Conservation (phyloP, 2,888 invertebrate species). For the Thymelicus acteon region DNA sequence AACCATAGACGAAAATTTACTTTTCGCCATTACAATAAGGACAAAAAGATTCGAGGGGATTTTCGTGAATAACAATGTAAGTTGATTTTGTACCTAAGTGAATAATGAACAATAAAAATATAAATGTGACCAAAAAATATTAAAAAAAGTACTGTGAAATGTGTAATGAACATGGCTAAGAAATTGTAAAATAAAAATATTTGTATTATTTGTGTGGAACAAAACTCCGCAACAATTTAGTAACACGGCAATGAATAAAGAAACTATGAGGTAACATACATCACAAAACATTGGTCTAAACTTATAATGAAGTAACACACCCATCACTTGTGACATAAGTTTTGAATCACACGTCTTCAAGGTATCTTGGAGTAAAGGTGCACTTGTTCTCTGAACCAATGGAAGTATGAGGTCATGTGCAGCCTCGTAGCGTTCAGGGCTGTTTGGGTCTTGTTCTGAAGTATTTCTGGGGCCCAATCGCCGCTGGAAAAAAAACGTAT, state of each 20-base stretch:
- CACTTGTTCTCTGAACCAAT: constrained; percentile 92
- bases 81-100: no score
- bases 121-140: background rate
- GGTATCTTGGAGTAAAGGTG: constrained; percentile 89
- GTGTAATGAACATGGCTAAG: background rate
- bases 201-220: background rate
- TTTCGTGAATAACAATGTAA: no score
- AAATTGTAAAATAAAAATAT: background rate
- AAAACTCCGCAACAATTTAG: background rate
- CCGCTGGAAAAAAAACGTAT: constrained; percentile 83
- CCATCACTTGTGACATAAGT: constrained; percentile 37
- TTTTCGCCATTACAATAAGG: no score
- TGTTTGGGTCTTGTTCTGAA: constrained; percentile 87
- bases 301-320: constrained; percentile 23
- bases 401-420: constrained; percentile 88
- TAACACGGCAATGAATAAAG: constrained; percentile 8
- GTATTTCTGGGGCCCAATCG: constrained; percentile 90
- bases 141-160: background rate
- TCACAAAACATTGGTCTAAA: constrained; percentile 15
- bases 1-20: no score
- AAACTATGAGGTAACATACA: constrained; percentile 16
- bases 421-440: constrained; percentile 88
- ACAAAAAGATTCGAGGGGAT: no score
- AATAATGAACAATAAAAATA: background rate
- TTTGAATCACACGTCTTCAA: constrained; percentile 62